Percentiles rank a stretch among this genome's conserved stretches.
Conservation (phyloP, 2,888 invertebrate genomes). For the Conus canariensis region DNA sequence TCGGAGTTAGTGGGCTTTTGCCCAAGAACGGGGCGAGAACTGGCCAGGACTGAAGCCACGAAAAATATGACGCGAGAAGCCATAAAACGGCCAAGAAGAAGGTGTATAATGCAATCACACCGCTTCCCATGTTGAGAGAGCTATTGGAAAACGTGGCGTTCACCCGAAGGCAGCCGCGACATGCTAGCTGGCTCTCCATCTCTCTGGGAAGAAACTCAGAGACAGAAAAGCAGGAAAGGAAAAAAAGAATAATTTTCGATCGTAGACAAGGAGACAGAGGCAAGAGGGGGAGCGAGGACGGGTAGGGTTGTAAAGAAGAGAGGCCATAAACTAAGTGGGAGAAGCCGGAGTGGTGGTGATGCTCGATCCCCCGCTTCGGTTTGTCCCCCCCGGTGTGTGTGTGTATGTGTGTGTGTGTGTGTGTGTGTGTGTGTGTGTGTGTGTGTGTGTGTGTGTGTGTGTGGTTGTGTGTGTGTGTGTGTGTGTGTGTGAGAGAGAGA, state of each 20-base stretch:
- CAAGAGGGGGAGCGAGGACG: not conserved
- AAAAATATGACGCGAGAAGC: constrained; percentile 10
- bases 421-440: too few relatives aligned
- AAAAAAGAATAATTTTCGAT: not conserved
- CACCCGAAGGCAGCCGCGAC: not conserved
- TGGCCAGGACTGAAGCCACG: constrained; percentile 11
- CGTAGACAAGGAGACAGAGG: constrained; percentile 13
- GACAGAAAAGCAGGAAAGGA: not conserved
- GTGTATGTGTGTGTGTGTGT: too few relatives aligned
- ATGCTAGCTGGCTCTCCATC: not conserved
- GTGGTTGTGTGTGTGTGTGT: too few relatives aligned
- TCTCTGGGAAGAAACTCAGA: not conserved
- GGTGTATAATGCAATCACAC: constrained; percentile 8
- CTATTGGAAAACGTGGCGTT: not conserved
- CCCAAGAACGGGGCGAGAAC: not conserved
- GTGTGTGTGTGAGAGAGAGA: too few relatives aligned
- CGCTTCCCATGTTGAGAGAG: not conserved
- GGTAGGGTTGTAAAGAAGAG: not conserved
- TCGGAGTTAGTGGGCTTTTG: not conserved
- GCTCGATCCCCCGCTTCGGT: too few relatives aligned
- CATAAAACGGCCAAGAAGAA: not conserved
- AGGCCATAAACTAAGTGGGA: not conserved
- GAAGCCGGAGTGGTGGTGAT: not conserved
- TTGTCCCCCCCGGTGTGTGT: too few relatives aligned
- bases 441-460: too few relatives aligned